These are phyloP conservation scores for Margarornis squamiger DNA, from an alignment of 2,797 vertebrate genomes.

Conservation along the genomic window DNA sequence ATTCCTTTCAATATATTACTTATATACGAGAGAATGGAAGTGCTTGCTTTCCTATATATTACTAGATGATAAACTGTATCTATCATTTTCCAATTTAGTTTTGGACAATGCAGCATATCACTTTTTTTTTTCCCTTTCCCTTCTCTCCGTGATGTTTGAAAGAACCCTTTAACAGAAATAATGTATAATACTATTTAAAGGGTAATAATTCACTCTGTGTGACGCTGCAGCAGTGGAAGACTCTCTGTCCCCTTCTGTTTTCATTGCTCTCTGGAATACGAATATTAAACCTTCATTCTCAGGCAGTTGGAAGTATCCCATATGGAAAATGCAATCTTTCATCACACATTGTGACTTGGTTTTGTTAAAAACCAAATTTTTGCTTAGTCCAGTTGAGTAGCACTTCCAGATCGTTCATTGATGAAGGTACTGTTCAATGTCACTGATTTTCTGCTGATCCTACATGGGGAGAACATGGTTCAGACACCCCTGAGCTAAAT, in stretches of 20 bases:
- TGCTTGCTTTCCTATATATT: background rate
- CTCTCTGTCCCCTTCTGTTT: background rate
- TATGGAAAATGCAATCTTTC: background rate
- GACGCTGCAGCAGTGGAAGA: background rate
- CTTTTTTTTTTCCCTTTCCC: fast-evolving
- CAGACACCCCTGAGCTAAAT: background rate
- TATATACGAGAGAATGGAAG: background rate
- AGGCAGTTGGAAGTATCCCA: background rate
- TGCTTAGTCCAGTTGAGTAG: background rate
- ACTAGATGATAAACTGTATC: background rate
- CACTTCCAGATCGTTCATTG: background rate
- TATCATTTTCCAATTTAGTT: slow-evolving; percentile 29
- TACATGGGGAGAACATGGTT: background rate
- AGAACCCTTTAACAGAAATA: background rate
- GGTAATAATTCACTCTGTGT: background rate
- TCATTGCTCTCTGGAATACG: background rate
- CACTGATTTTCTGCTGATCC: background rate
- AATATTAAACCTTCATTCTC: background rate
- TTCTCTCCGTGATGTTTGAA: background rate
- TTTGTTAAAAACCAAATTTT: background rate
- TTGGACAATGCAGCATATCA: background rate
- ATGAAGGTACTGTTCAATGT: background rate
- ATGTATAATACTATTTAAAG: background rate
- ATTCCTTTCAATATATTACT: background rate
- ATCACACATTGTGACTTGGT: background rate